These are phyloP conservation scores for Anoncus sp. DNA, from an alignment of 2,888 invertebrate species.

Conservation along the genomic window DNA sequence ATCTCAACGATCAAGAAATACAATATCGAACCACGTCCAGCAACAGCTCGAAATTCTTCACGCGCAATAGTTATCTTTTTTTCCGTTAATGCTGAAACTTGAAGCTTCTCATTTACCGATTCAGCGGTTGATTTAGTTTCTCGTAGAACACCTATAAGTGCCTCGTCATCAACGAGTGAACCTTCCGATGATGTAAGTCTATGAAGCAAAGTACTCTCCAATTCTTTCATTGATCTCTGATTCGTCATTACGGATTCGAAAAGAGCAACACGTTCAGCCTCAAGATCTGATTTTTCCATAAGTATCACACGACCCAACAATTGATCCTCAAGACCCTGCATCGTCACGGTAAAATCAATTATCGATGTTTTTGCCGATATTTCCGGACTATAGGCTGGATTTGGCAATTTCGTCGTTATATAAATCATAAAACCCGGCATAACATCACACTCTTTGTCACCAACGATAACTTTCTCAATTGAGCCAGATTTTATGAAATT, in stretches of 20 bases:
- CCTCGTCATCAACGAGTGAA: constrained; percentile 98
- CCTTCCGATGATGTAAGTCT: constrained; percentile 97
- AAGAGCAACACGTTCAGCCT: constrained; percentile 95
- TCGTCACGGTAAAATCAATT: constrained; percentile 99
- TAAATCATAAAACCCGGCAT: constrained; percentile 98
- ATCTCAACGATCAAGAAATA: constrained; percentile 98
- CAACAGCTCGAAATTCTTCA: constrained; percentile 98
- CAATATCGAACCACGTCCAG: constrained; percentile 96
- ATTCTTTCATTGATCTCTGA: constrained; percentile 97
- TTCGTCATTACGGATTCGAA: constrained; percentile 99
- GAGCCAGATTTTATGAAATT: constrained; percentile 99
- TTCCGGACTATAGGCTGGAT: constrained; percentile 98
- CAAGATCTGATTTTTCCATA: constrained; percentile 98
- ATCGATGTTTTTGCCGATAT: constrained; percentile 98
- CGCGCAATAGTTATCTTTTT: constrained; percentile 96
- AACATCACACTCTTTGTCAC: constrained; percentile 98
- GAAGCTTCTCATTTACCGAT: constrained; percentile 97
- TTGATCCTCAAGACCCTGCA: constrained; percentile 98
- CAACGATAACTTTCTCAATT: constrained; percentile 96
- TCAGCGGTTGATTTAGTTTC: constrained; percentile 94
- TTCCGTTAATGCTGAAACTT: constrained; percentile 96
- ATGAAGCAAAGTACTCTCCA: constrained; percentile 96
- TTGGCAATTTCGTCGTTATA: constrained; percentile 97
- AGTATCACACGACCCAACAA: constrained; percentile 96
- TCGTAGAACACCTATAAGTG: constrained; percentile 94